Percentiles rank a stretch among this genome's conserved stretches.
Evolutionary conservation across 2,888 invertebrate species (phyloP).

Genomic region (Tridacna gigas): DNA sequence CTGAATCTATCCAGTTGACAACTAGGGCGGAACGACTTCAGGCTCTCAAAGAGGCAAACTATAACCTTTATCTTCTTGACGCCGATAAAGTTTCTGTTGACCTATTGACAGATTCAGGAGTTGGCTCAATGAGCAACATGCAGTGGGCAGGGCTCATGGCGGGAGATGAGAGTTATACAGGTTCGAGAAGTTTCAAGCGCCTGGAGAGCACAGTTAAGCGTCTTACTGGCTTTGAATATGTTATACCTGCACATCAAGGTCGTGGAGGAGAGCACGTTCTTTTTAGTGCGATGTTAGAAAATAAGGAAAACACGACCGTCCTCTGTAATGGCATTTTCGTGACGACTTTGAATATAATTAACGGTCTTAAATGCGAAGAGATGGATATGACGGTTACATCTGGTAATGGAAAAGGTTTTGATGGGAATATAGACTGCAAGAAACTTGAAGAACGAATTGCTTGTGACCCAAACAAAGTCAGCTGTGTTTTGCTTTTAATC

Average conservation of each 20-base stretch:
- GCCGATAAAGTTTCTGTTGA: conserved; percentile 1
- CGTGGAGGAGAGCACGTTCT: conserved; percentile 37
- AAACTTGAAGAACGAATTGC: conserved; percentile 22
- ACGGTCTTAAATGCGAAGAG: conserved; percentile 1
- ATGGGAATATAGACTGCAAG: conserved; percentile 33
- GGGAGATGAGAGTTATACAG: conserved; percentile 9
- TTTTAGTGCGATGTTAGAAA: conserved; percentile 9
- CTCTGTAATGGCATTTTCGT: conserved; percentile 43
- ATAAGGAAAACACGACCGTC: neutral
- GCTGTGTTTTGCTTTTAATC: conserved; percentile 29
- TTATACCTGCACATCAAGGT: conserved; percentile 45
- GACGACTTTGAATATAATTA: conserved; percentile 30
- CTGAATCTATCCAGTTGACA: neutral
- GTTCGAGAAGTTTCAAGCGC: conserved; percentile 7
- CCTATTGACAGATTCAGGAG: conserved; percentile 16
- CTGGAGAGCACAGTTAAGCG: conserved; percentile 5
- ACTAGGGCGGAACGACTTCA: neutral
- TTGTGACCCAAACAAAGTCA: neutral
- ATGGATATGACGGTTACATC: conserved; percentile 9
- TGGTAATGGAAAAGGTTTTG: neutral
- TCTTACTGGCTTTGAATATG: neutral
- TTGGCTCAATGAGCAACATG: neutral
- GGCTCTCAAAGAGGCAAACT: neutral
- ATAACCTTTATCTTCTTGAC: neutral
- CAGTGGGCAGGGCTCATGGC: conserved; percentile 7